phyloP scores from a whole-genome alignment of 2,113 vertebrate species.

The Neomonachus schauinslandi region DNA sequence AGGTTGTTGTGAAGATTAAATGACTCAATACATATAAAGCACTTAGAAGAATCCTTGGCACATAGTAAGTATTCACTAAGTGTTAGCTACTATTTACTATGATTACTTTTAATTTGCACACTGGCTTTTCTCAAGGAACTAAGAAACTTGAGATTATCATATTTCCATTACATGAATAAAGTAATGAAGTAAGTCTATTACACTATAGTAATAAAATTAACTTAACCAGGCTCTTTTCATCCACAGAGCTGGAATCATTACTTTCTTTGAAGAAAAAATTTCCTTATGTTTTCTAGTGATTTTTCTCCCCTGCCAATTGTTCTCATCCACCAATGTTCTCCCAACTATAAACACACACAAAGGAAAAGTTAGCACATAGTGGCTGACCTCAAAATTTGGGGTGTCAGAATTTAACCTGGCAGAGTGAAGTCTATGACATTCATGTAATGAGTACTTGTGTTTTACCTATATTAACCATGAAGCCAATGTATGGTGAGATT shows the following conservation, averaged over 20 bases:
- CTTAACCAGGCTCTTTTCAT: background rate
- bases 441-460: background rate
- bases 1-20: background rate
- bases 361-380: background rate
- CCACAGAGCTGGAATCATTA: background rate
- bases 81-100: background rate
- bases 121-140: background rate
- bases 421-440: background rate
- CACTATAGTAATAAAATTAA: background rate
- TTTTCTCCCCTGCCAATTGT: background rate
- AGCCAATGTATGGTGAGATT: background rate
- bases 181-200: background rate
- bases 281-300: background rate
- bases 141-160: background rate
- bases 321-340: background rate
- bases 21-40: background rate
- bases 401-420: background rate
- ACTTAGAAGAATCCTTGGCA: background rate
- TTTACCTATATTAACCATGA: background rate
- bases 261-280: background rate
- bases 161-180: background rate
- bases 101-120: background rate
- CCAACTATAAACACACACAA: background rate
- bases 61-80: background rate
- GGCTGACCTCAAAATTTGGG: background rate